Evolutionary conservation across 2,797 vertebrate genomes (phyloP).

Genomic region (Bryconaethiops microstoma): DNA sequence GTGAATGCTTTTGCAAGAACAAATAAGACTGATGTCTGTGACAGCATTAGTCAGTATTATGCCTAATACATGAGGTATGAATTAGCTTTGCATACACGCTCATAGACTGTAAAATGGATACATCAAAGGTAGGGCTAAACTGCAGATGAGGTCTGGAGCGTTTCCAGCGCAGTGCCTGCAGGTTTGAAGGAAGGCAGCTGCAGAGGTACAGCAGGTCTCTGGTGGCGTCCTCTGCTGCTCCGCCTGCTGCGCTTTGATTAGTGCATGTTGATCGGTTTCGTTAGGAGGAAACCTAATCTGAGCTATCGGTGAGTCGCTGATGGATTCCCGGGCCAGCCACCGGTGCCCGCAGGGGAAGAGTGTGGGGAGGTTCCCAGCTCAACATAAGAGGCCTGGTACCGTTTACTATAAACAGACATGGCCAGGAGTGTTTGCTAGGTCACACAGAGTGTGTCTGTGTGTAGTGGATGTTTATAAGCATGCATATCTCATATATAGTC

Average conservation of each 20-base stretch:
- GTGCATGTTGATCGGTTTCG: constrained; percentile 72
- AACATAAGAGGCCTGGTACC: constrained; percentile 55
- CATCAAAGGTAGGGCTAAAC: constrained; percentile 27
- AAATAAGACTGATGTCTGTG: constrained; percentile 21
- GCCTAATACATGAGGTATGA: neutral
- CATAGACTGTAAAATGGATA: constrained; percentile 9
- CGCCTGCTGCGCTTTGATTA: constrained; percentile 64
- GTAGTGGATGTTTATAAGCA: neutral
- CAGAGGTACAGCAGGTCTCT: constrained; percentile 28
- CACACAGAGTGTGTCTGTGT: constrained; percentile 42
- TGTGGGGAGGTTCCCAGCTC: constrained; percentile 61
- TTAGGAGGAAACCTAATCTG: constrained; percentile 72
- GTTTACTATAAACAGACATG: constrained; percentile 68
- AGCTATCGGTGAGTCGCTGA: constrained; percentile 63
- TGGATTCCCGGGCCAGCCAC: constrained; percentile 63
- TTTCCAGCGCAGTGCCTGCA: constrained; percentile 25
- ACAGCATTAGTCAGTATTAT: neutral
- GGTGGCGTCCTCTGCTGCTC: constrained; percentile 54
- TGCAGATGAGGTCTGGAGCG: constrained; percentile 32
- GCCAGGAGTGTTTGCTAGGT: constrained; percentile 65
- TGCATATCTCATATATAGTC: neutral
- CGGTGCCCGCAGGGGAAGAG: constrained; percentile 63
- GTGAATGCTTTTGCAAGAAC: neutral
- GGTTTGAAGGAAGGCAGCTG: constrained; percentile 46
- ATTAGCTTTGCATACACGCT: neutral